Evolutionary conservation across 2,888 invertebrate genomes (phyloP).

Genomic region (Tanytarsus gracilentus): DNA sequence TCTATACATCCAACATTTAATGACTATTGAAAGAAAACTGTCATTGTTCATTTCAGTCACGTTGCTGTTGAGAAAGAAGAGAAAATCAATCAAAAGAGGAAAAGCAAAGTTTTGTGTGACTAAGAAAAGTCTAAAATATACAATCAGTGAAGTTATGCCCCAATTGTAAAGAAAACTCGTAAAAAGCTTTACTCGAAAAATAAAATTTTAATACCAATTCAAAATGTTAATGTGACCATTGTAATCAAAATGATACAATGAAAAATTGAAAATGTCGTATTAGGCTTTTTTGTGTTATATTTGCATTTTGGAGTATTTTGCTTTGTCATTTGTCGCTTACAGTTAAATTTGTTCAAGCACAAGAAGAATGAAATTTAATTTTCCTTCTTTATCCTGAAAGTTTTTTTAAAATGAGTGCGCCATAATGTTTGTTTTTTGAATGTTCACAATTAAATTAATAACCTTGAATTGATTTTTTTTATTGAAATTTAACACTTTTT

Average conservation of each 20-base stretch:
- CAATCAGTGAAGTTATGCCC: neutral
- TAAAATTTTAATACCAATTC: conserved; percentile 5
- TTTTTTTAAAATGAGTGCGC: too few relatives aligned
- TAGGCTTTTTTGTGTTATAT: too few relatives aligned
- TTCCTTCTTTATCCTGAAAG: too few relatives aligned
- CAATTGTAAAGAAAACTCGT: neutral
- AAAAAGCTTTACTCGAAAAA: conserved; percentile 4
- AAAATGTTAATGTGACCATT: conserved; percentile 1
- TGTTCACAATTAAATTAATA: too few relatives aligned
- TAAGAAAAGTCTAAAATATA: neutral
- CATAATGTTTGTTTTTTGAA: too few relatives aligned
- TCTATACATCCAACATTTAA: too few relatives aligned
- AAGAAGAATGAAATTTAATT: too few relatives aligned
- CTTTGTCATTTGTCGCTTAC: too few relatives aligned
- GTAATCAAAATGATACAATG: neutral
- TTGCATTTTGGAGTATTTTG: neutral
- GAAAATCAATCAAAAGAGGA: conserved; percentile 24
- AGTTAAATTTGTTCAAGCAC: too few relatives aligned
- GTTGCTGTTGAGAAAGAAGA: neutral
- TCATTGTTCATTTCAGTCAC: conserved; percentile 23
- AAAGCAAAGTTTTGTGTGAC: neutral
- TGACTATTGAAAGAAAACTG: neutral
- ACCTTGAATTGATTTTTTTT: too few relatives aligned
- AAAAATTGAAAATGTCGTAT: too few relatives aligned
- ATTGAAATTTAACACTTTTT: too few relatives aligned